These are phyloP conservation scores for Centrocercus urophasianus DNA, from an alignment of 2,113 vertebrate species.

Conservation along the genomic window DNA sequence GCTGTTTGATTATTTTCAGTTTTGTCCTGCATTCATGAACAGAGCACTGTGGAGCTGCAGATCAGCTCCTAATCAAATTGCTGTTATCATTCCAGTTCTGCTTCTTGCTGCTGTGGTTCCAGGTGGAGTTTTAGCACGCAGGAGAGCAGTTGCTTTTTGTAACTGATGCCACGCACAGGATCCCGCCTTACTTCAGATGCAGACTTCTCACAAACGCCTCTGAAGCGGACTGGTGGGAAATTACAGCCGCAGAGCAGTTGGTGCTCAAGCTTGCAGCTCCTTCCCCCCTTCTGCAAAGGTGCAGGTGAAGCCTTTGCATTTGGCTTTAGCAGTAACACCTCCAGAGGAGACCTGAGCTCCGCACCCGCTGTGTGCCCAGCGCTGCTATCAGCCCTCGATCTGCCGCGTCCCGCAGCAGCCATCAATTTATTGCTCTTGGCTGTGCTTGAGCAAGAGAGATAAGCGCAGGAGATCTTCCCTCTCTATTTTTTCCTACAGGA, in stretches of 20 bases:
- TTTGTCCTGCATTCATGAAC: constrained; percentile 71
- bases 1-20: constrained; percentile 66
- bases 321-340: background rate
- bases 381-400: background rate
- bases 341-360: background rate
- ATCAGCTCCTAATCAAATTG: constrained; percentile 68
- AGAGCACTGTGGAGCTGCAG: constrained; percentile 30
- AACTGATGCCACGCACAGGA: background rate
- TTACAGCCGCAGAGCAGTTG: background rate
- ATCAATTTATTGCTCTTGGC: constrained; percentile 14
- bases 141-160: constrained; percentile 19
- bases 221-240: accelerated
- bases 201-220: background rate
- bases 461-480: constrained; percentile 50
- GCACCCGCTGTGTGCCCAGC: background rate
- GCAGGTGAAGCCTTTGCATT: background rate
- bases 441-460: constrained; percentile 61
- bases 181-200: background rate
- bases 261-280: accelerated
- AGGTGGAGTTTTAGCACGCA: constrained; percentile 18
- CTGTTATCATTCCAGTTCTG: constrained; percentile 24
- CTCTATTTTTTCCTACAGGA: background rate
- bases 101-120: constrained; percentile 28
- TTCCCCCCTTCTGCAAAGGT: background rate
- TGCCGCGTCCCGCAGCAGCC: background rate